phyloP scores from a whole-genome alignment of 2,113 vertebrate species.

The Nycticryphes semicollaris region DNA sequence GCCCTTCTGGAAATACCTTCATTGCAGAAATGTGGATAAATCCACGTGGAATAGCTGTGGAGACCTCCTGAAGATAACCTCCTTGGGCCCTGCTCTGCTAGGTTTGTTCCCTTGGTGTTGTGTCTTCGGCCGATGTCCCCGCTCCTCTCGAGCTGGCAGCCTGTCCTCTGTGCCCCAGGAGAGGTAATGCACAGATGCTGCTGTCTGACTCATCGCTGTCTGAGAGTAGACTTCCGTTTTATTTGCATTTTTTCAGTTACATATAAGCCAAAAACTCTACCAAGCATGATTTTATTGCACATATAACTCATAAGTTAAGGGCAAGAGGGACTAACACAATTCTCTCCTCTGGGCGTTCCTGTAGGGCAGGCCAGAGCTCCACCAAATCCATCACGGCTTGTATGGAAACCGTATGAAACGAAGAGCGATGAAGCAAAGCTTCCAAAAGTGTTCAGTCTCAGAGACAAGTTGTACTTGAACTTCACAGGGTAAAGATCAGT shows the following conservation, averaged over 20 bases:
- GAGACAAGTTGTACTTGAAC: background rate
- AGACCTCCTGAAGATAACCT: background rate
- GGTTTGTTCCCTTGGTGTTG: accelerated
- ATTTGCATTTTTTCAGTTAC: background rate
- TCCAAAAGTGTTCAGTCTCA: background rate
- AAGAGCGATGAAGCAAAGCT: background rate
- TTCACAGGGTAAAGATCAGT: background rate
- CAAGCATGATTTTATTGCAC: background rate
- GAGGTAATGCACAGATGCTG: background rate
- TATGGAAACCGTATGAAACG: background rate
- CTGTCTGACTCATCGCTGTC: background rate
- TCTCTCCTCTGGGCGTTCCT: background rate
- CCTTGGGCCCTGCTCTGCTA: background rate
- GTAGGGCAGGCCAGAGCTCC: background rate
- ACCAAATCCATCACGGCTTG: background rate
- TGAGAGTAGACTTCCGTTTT: background rate
- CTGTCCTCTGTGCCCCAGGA: accelerated
- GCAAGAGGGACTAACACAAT: background rate
- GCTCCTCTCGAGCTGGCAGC: background rate
- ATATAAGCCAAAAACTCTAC: background rate
- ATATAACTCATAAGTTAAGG: background rate
- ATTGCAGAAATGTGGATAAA: background rate
- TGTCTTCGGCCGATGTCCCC: background rate
- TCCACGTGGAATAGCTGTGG: background rate
- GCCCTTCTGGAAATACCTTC: background rate